Evolutionary conservation across 1,140 invertebrate species (phyloP), one percentile per base, ranked within the genome.

Genomic region (Steinernema khuongi): DNA sequence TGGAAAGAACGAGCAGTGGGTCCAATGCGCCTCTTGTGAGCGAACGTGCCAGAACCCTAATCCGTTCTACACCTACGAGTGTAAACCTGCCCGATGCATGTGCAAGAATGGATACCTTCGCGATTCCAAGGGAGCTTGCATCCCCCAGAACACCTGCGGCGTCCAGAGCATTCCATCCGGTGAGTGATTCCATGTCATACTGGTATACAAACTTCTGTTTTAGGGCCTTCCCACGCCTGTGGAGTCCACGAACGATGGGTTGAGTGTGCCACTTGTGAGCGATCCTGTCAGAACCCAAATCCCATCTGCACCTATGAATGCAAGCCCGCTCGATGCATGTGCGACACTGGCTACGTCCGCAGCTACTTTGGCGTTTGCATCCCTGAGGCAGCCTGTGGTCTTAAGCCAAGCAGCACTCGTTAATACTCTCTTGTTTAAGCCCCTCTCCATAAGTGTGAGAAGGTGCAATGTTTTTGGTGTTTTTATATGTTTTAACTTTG

Each of bases 1-100:
- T 50, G 14, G 14, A 4, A 50, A 7, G 68, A 69, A 69, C 68
- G 68, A 69, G 26, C 4, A 18, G 11, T 69, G 31, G 31, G 2
- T 31, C 2, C 11, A 69, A 11, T 69, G 68, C 26, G 68, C 14
- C 7, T 30, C 68, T 19, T 69, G 68, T 28, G 68, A 69, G 41
- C 14, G 31, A 18, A 11, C 4, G 14, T 69, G 68, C 68, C 19
- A 69, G 14, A 29, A 69, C 7, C 26, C 11, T 11, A 29, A 32
- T 2, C 68, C 68, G 7, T 4, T 69, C 11, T 69, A 28, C 68
- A 69, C 68, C 31, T 30, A 69, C 14, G 68, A 69, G 2, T 69
- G 68, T 28, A 69, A 69, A 50, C 4, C 11, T 11, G 14, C 68
- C 2, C 14, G 41, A 33, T 69, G 68, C 68, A 18, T 30, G 14